Conservation (phyloP, 2,113 vertebrate species). For the Platysternon megacephalum region DNA sequence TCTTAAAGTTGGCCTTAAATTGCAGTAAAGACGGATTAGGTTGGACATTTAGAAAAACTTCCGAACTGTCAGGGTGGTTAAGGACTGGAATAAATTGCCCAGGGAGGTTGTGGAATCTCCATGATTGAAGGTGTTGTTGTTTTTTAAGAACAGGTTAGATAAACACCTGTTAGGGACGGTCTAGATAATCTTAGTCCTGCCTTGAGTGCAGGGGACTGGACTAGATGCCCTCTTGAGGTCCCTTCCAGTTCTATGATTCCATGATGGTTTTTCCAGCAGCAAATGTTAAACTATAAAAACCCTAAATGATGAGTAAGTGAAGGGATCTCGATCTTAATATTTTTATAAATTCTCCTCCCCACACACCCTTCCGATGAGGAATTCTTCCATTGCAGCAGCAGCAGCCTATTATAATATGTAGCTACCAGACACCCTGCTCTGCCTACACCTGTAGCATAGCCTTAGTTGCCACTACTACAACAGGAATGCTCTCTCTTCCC, state of each 20-base stretch:
- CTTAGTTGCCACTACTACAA: background rate
- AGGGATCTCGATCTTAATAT: background rate
- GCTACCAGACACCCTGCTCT: background rate
- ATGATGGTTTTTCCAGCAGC: background rate
- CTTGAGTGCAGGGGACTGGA: background rate
- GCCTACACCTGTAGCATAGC: background rate
- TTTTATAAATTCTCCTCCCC: background rate
- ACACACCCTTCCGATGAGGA: background rate
- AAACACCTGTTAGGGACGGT: no score
- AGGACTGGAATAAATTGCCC: no score
- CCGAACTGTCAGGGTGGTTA: no score
- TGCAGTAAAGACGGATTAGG: no score
- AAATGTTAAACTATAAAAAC: background rate
- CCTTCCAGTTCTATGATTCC: background rate
- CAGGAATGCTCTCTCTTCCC: background rate
- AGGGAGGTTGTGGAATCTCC: no score
- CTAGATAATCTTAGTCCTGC: no score
- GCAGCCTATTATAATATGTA: background rate
- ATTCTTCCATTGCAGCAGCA: background rate
- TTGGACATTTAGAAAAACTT: no score
- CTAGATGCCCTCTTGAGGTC: no score
- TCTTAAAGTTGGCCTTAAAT: background rate
- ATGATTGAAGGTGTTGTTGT: no score
- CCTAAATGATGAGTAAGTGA: background rate
- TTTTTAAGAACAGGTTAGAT: no score